phyloP scores from a whole-genome alignment of 1,140 invertebrate species.

The Apis mellifera region Amel_HAv3.1 CM009934.2:7728501-7729000 shows the following conservation, averaged over 20 bases:
- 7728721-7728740: no score
- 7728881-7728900: background rate
- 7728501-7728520: background rate
- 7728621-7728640: no score
- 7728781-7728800: background rate
- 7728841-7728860: background rate
- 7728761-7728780: background rate
- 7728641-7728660: no score
- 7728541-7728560: no score
- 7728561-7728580: no score
- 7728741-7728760: background rate
- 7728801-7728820: background rate
- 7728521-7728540: no score
- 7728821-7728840: slow-evolving; percentile 32
- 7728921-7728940: slow-evolving; percentile 34
- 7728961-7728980: slow-evolving; percentile 32
- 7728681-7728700: no score
- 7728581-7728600: no score
- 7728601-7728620: no score
- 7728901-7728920: slow-evolving; percentile 21
- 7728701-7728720: no score
- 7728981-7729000: slow-evolving; percentile 34
- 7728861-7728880: no score
- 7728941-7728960: background rate
- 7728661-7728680: no score